A percentile compares a stretch with the other conserved stretches of the same genome.
These are phyloP conservation scores for Malurus cyaneus DNA, from an alignment of 2,113 vertebrate species.

Conservation along the genomic window DNA sequence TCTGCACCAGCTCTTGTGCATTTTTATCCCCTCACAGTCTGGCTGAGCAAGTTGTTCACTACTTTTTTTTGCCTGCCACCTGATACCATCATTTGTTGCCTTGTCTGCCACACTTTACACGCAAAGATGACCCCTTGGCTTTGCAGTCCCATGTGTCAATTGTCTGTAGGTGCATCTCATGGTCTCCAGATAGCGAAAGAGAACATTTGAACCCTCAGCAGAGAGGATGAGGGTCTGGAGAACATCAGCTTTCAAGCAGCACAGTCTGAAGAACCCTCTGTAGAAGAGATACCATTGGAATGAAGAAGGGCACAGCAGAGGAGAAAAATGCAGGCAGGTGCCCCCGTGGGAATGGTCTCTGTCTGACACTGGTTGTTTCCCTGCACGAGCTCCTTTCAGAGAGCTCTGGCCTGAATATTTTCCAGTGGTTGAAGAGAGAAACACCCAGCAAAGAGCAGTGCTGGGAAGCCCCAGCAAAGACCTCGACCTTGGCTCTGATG, in stretches of 20 bases:
- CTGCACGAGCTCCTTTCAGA: neutral
- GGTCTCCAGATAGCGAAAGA: neutral
- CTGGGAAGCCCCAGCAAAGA: neutral
- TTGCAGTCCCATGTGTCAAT: neutral
- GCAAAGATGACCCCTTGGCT: neutral
- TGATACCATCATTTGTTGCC: neutral
- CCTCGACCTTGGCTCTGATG: neutral
- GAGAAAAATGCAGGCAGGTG: neutral
- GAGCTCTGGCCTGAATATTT: neutral
- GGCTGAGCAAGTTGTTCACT: neutral
- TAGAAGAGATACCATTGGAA: neutral
- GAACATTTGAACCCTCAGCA: neutral
- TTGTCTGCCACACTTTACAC: neutral
- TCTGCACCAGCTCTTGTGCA: neutral
- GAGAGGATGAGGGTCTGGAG: neutral
- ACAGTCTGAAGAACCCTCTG: neutral
- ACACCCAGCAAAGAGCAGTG: neutral
- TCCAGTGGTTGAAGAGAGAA: neutral
- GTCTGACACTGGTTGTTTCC: neutral
- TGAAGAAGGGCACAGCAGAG: neutral
- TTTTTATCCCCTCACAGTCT: constrained; percentile 18
- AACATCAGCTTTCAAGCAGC: neutral
- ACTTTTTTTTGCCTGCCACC: neutral
- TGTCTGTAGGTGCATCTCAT: neutral
- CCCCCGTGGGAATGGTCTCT: neutral